These are phyloP conservation scores for Gymnoscopelus braueri DNA, from an alignment of 2,797 vertebrate species.

Conservation along the genomic window DNA sequence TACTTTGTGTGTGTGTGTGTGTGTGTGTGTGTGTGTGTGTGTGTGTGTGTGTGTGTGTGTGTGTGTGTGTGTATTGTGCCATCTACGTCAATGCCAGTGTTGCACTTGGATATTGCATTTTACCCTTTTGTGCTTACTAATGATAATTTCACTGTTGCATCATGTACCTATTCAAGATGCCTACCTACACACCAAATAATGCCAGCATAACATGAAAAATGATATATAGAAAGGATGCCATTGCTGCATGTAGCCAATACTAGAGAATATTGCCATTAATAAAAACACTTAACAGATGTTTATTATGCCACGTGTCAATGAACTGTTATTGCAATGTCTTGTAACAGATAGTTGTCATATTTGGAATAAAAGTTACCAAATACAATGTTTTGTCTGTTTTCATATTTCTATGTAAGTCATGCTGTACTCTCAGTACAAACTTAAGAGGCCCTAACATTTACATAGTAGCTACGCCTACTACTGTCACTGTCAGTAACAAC, in stretches of 20 bases:
- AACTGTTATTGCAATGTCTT: slow-evolving; percentile 49
- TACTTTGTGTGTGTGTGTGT: neutral
- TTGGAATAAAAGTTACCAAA: slow-evolving; percentile 65
- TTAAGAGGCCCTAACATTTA: too few species aligned
- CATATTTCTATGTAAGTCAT: neutral
- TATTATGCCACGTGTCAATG: slow-evolving; percentile 36
- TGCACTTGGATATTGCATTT: neutral
- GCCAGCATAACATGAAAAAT: slow-evolving; percentile 41
- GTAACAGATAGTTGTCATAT: slow-evolving; percentile 56
- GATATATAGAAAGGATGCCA: slow-evolving; percentile 38
- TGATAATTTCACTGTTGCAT: slow-evolving; percentile 8
- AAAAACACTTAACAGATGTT: slow-evolving; percentile 20
- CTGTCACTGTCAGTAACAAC: too few species aligned
- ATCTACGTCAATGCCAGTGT: slow-evolving; percentile 13
- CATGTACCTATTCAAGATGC: slow-evolving; percentile 22
- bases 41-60: neutral
- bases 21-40: neutral
- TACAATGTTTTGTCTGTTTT: neutral
- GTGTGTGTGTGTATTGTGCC: slow-evolving; percentile 4
- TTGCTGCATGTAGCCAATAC: slow-evolving; percentile 60
- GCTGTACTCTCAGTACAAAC: too few species aligned
- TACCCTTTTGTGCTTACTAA: slow-evolving; percentile 5
- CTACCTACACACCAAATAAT: slow-evolving; percentile 11
- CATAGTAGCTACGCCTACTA: too few species aligned
- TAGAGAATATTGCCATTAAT: slow-evolving; percentile 33